Evolutionary conservation across 2,113 vertebrate species (phyloP).

Genomic region (Poecilia latipinna): DNA sequence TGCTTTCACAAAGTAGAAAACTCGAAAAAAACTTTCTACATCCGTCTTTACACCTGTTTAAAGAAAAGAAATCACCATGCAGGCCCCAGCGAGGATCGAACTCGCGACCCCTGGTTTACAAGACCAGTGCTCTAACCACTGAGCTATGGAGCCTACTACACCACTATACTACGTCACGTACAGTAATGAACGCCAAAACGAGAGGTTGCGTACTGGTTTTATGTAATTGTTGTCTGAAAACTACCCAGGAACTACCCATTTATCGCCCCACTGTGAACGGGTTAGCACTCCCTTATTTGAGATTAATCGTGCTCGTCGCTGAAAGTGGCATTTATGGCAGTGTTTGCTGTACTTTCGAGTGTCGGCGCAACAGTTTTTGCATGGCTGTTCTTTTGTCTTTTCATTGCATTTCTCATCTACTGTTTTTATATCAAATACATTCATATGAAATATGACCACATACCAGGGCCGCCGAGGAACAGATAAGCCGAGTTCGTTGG

Average conservation of each 20-base stretch:
- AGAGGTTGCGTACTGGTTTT: too few relatives aligned
- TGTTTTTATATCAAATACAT: slow-evolving; percentile 40
- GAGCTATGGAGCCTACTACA: slow-evolving; percentile 66
- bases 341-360: neutral
- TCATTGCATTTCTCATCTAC: slow-evolving; percentile 26
- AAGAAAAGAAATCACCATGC: too few relatives aligned
- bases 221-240: too few relatives aligned
- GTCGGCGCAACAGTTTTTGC: neutral
- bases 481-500: neutral
- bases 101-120: slow-evolving; percentile 75
- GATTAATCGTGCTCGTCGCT: neutral
- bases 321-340: slow-evolving; percentile 14
- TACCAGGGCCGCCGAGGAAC: slow-evolving; percentile 62
- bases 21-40: too few relatives aligned
- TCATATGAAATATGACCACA: slow-evolving; percentile 59
- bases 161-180: fast-evolving
- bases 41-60: too few relatives aligned
- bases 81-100: slow-evolving; percentile 75
- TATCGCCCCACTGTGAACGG: too few relatives aligned
- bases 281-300: too few relatives aligned
- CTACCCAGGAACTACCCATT: too few relatives aligned
- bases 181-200: too few relatives aligned
- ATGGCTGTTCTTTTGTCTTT: neutral
- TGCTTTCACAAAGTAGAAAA: too few relatives aligned
- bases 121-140: slow-evolving; percentile 75